Conservation (phyloP, 2,797 vertebrate genomes). For the Gallinago nigripennis region DNA sequence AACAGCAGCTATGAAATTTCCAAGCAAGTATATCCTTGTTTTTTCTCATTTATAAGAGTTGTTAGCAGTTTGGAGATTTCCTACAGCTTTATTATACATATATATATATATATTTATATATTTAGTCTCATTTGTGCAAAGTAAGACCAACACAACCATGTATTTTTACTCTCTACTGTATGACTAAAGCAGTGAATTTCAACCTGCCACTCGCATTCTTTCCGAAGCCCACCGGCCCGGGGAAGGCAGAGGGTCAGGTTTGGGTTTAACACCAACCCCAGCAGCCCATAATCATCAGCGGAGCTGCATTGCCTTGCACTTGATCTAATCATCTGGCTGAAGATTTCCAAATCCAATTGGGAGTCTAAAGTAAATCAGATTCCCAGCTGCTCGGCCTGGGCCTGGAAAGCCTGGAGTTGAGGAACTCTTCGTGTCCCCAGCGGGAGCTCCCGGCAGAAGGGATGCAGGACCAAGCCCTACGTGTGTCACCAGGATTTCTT, state of each 20-base stretch:
- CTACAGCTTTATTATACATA: conserved; percentile 38
- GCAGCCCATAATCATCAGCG: neutral
- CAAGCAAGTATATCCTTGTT: neutral
- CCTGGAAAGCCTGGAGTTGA: neutral
- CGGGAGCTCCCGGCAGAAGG: neutral
- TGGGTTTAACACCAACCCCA: neutral
- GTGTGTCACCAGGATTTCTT: no score
- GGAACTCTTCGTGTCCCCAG: neutral
- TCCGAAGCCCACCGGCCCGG: neutral
- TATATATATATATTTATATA: conserved; percentile 32
- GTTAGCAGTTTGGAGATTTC: conserved; percentile 50
- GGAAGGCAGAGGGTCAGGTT: neutral
- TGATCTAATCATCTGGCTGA: neutral
- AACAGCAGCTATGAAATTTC: neutral
- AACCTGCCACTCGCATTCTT: neutral
- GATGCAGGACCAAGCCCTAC: neutral
- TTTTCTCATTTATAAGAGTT: conserved; percentile 39
- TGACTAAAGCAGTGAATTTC: neutral
- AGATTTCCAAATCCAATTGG: neutral
- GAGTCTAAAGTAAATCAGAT: neutral
- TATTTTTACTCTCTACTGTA: conserved; percentile 5
- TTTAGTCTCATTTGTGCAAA: conserved; percentile 27
- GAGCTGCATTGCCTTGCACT: neutral
- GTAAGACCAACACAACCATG: neutral
- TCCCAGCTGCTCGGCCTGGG: neutral